These are phyloP conservation scores for Augochlorella aurata DNA, from an alignment of 2,888 invertebrate species.

Conservation along the genomic window DNA sequence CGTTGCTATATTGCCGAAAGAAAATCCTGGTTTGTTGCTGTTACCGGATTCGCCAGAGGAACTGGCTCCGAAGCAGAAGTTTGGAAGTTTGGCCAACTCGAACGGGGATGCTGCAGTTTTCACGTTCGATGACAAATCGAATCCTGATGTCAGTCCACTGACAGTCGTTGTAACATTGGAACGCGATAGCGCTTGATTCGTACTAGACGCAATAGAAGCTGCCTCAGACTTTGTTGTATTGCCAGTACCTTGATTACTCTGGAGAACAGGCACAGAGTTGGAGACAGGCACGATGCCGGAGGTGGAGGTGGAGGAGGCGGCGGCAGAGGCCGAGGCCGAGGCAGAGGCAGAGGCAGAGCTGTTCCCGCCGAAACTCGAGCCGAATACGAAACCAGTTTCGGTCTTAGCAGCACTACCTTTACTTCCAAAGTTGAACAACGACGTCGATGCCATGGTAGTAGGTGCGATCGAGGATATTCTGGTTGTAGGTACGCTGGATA, in stretches of 20 bases:
- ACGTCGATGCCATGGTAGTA: neutral
- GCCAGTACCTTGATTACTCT: slow-evolving; percentile 29
- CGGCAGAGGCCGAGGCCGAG: too few relatives aligned
- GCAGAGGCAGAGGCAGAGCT: neutral
- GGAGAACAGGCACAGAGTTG: neutral
- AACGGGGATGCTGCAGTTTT: neutral
- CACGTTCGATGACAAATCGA: slow-evolving; percentile 16
- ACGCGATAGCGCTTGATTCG: slow-evolving; percentile 17
- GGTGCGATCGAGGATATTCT: neutral
- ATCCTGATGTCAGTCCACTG: neutral
- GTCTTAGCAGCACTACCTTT: slow-evolving; percentile 23
- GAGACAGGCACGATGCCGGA: neutral
- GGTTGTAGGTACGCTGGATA: neutral
- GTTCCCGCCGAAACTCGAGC: neutral
- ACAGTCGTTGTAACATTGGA: neutral
- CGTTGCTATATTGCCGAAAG: slow-evolving; percentile 47
- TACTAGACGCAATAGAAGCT: neutral
- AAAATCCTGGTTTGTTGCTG: slow-evolving; percentile 51
- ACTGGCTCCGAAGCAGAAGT: slow-evolving; percentile 39
- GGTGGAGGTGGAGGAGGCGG: neutral
- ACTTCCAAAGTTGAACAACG: slow-evolving; percentile 45
- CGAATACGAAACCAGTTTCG: slow-evolving; percentile 32
- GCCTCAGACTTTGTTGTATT: slow-evolving; percentile 9
- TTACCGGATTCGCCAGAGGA: slow-evolving; percentile 1
- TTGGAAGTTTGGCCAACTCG: slow-evolving; percentile 2